Evolutionary conservation across 1,140 invertebrate genomes (phyloP).

Genomic region (Drosophila sp.): DNA sequence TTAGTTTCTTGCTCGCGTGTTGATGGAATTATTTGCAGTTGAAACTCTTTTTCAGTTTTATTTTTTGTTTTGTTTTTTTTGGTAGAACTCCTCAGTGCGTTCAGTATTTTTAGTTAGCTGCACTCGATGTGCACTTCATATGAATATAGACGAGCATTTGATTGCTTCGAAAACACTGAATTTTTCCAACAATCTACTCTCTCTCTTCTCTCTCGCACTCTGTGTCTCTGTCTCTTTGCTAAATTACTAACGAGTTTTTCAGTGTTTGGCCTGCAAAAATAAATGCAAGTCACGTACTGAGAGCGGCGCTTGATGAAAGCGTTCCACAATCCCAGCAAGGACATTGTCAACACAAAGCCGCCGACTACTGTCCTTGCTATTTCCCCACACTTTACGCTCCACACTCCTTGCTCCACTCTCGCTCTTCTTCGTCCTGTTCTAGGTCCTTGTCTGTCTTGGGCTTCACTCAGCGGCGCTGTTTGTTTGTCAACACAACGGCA

Average conservation of each 20-base stretch:
- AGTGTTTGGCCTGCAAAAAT: constrained; percentile 53
- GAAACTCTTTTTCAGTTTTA: constrained; percentile 22
- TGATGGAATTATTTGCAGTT: constrained; percentile 83
- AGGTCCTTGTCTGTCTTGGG: constrained; percentile 69
- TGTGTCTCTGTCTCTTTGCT: constrained; percentile 39
- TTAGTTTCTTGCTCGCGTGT: constrained; percentile 45
- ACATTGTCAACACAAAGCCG: constrained; percentile 82
- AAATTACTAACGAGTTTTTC: constrained; percentile 82
- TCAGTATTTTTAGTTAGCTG: constrained; percentile 60
- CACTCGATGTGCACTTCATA: constrained; percentile 40
- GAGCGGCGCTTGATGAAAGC: constrained; percentile 43
- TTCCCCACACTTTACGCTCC: constrained; percentile 8
- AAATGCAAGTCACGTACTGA: constrained; percentile 79
- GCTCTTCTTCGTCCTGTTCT: constrained; percentile 42
- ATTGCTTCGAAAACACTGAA: constrained; percentile 67
- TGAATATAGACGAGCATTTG: constrained; percentile 75
- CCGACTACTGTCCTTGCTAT: constrained; percentile 32
- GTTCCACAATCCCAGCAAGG: constrained; percentile 68
- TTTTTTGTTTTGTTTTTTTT: too few species aligned
- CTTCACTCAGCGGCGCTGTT: constrained; percentile 77
- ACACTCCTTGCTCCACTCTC: background rate
- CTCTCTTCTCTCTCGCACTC: constrained; percentile 9
- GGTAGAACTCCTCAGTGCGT: too few species aligned
- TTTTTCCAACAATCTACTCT: background rate
- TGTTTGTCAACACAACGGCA: constrained; percentile 75